Conservation (phyloP, 2,797 vertebrate genomes). For the Chanos chanos region DNA sequence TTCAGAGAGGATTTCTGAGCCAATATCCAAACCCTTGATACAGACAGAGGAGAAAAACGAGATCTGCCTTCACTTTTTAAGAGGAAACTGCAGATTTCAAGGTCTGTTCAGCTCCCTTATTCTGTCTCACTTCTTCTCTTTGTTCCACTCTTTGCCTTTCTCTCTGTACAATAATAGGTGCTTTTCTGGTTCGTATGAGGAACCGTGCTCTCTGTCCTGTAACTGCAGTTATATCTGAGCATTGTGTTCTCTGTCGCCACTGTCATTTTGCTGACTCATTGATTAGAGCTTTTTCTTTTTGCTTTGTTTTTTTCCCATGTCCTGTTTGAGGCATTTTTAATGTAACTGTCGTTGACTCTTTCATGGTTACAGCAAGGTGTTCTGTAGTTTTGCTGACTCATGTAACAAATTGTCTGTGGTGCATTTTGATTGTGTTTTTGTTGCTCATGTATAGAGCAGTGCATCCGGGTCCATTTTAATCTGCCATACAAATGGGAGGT, state of each 20-base stretch:
- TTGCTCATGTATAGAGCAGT: constrained; percentile 67
- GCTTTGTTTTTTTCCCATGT: no score
- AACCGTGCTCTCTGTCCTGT: no score
- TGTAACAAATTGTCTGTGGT: neutral
- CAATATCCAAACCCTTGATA: neutral
- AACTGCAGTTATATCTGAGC: no score
- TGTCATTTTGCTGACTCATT: no score
- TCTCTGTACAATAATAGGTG: no score
- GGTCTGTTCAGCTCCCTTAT: constrained; percentile 59
- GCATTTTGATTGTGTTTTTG: neutral
- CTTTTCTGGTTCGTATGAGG: no score
- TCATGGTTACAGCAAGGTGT: no score
- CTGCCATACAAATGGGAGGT: constrained; percentile 89
- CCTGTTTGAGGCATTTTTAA: no score
- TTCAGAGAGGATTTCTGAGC: constrained; percentile 39
- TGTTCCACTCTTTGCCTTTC: neutral
- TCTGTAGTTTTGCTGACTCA: neutral
- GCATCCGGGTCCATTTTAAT: constrained; percentile 78
- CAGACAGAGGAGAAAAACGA: constrained; percentile 50
- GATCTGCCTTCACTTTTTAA: constrained; percentile 83
- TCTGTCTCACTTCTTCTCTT: neutral
- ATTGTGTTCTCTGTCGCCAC: no score
- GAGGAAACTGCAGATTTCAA: constrained; percentile 78
- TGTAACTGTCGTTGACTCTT: no score
- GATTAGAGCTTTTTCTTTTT: no score